Evolutionary conservation across 2,888 invertebrate species (phyloP).

Genomic region (Drosophila acutilabella): DNA sequence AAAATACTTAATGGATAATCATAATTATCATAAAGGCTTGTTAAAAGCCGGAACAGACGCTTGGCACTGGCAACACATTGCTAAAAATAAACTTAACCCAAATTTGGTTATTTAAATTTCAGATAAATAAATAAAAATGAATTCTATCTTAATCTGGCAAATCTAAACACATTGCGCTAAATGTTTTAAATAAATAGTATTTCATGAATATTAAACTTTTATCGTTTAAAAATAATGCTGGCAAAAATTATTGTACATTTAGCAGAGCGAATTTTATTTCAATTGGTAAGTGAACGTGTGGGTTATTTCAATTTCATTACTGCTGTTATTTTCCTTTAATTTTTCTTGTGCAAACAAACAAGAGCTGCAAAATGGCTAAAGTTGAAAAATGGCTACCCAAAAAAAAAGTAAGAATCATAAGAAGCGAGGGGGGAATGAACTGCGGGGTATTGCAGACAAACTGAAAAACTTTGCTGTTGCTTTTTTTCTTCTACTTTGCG

Average conservation of each 20-base stretch:
- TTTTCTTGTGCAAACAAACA: conserved; percentile 66
- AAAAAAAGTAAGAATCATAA: conserved; percentile 7
- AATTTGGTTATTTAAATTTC: not conserved
- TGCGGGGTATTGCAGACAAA: conserved; percentile 43
- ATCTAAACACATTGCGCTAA: not conserved
- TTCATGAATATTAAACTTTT: not conserved
- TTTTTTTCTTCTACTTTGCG: conserved; percentile 28
- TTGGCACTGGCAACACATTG: too few species aligned
- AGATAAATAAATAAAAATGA: not conserved
- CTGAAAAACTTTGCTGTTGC: conserved; percentile 57
- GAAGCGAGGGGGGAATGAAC: conserved; percentile 1
- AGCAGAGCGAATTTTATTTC: conserved; percentile 26
- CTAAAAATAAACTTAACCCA: not conserved
- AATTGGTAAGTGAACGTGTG: conserved; percentile 22
- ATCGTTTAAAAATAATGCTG: not conserved
- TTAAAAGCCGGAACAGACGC: not conserved
- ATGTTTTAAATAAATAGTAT: not conserved
- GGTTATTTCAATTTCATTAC: conserved; percentile 61
- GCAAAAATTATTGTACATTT: conserved; percentile 23
- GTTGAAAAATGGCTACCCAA: conserved; percentile 48
- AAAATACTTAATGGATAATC: not conserved
- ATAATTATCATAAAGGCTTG: not conserved
- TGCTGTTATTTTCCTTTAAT: conserved; percentile 68
- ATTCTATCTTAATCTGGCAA: not conserved
- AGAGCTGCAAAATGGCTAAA: conserved; percentile 41